phyloP scores from a whole-genome alignment of 1,140 invertebrate species.

The Metopolophium dirhodum region DNA sequence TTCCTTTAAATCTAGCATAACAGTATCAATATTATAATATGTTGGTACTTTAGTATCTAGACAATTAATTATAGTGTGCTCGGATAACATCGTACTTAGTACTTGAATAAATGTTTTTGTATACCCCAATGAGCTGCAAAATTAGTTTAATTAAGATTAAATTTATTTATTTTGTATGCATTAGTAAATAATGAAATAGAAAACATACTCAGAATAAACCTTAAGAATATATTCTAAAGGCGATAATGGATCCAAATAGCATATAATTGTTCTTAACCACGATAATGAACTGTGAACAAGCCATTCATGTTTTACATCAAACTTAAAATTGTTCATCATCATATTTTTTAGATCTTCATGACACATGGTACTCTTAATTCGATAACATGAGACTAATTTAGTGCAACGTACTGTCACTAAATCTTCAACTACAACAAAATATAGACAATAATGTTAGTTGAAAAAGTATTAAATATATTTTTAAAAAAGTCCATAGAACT shows the following conservation, averaged over 20 bases:
- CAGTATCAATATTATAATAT: not conserved
- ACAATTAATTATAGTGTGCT: not conserved
- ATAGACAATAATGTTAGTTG: not conserved
- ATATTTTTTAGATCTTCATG: conserved; percentile 8
- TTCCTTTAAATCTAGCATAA: not conserved
- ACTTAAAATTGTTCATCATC: conserved; percentile 42
- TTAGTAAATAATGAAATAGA: not conserved
- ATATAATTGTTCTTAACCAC: conserved; percentile 34
- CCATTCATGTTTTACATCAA: conserved; percentile 34
- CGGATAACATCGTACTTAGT: not conserved
- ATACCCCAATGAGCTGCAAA: not conserved
- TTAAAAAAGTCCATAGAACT: not conserved
- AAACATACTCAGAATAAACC: conserved; percentile 37
- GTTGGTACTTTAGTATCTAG: not conserved
- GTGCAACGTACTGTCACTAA: conserved; percentile 20
- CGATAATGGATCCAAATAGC: conserved; percentile 13
- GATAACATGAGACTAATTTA: not conserved
- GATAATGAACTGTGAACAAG: conserved; percentile 19
- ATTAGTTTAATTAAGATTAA: not conserved
- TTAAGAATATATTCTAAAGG: not conserved
- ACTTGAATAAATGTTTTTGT: conserved; percentile 23
- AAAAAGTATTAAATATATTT: not conserved
- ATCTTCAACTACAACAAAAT: conserved; percentile 38
- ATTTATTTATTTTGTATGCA: not conserved
- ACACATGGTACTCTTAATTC: conserved; percentile 13